Evolutionary conservation across 2,113 vertebrate genomes (phyloP).

Genomic region (Talpa occidentalis): DNA sequence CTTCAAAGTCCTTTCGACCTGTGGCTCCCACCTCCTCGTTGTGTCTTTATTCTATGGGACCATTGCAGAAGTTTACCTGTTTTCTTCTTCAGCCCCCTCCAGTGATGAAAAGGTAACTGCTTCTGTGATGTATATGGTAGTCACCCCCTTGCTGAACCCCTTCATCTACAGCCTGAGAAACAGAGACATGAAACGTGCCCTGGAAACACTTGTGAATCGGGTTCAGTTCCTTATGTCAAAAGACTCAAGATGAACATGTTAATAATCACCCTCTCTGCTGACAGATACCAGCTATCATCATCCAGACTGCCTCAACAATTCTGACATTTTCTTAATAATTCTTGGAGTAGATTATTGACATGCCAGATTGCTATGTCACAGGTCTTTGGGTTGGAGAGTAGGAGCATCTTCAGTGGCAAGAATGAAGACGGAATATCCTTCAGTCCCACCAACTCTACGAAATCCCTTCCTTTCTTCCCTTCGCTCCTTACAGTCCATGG

Average conservation of each 20-base stretch:
- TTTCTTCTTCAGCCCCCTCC: slow-evolving; percentile 37
- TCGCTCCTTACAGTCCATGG: no score
- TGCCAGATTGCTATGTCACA: no score
- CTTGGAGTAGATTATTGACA: no score
- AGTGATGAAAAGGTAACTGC: slow-evolving; percentile 28
- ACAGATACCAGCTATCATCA: no score
- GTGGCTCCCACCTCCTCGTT: slow-evolving; percentile 72
- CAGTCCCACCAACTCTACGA: no score
- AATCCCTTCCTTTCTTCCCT: no score
- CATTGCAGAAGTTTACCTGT: slow-evolving; percentile 63
- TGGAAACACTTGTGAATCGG: slow-evolving; percentile 21
- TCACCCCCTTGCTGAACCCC: slow-evolving; percentile 72
- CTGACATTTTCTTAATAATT: no score
- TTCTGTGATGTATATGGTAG: slow-evolving; percentile 63
- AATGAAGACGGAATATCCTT: no score
- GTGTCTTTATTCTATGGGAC: slow-evolving; percentile 73
- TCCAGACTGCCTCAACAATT: no score
- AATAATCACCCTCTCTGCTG: background rate
- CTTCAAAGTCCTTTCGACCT: slow-evolving; percentile 75
- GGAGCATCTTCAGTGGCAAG: no score
- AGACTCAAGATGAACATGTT: no score
- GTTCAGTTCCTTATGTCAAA: background rate
- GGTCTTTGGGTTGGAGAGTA: no score
- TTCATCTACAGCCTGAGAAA: slow-evolving; percentile 76
- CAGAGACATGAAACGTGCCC: slow-evolving; percentile 67